phyloP scores from a whole-genome alignment of 2,888 invertebrate genomes.

The Melangyna quadrimaculata region DNA sequence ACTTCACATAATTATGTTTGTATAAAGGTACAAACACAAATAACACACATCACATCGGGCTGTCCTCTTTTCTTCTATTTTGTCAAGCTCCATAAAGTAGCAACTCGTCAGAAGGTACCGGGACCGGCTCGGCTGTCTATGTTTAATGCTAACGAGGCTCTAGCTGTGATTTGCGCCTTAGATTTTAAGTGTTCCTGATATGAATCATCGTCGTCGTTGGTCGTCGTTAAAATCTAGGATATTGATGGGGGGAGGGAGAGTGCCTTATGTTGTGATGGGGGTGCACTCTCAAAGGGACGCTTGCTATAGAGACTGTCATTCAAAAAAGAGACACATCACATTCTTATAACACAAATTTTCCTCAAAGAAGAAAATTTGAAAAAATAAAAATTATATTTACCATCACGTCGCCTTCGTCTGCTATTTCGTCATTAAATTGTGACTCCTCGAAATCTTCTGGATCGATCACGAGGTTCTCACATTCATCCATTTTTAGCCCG shows the following conservation, averaged over 20 bases:
- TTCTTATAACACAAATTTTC: not conserved
- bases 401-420: conserved; percentile 72
- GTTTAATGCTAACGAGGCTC: not conserved
- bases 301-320: not conserved
- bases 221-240: not conserved
- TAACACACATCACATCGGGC: conserved; percentile 12
- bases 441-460: conserved; percentile 78
- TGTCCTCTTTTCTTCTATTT: conserved; percentile 55
- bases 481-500: conserved; percentile 81
- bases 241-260: not conserved
- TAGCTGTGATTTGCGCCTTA: conserved; percentile 47
- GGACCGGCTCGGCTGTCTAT: conserved; percentile 33
- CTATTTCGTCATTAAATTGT: conserved; percentile 73
- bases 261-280: not conserved
- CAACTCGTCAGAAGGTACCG: no score
- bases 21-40: conserved; percentile 12
- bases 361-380: conserved; percentile 28
- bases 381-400: conserved; percentile 66
- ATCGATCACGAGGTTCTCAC: conserved; percentile 81
- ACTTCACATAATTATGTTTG: not conserved
- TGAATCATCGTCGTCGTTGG: conserved; percentile 42
- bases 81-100: not conserved
- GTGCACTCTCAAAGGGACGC: not conserved
- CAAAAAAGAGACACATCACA: conserved; percentile 4
- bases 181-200: conserved; percentile 51